A percentile compares a stretch with the other conserved stretches of the same genome.
Conservation (phyloP, 64 coral and sea anemone genomes). For the Montipora sp. region DNA sequence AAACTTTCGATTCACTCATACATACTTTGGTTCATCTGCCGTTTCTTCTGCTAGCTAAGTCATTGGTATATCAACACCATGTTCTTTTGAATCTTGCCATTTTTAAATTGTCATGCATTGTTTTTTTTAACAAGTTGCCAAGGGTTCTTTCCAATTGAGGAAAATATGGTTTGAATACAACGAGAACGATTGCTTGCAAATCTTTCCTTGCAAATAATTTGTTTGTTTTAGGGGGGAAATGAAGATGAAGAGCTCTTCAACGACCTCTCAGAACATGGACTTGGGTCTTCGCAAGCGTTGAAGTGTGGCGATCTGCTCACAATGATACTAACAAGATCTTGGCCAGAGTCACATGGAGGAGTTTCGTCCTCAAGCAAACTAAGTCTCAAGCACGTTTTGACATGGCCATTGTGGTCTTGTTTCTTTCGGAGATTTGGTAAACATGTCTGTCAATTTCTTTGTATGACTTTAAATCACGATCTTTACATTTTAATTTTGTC, state of each 20-base stretch:
- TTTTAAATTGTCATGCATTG: too few relatives aligned
- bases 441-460: not conserved
- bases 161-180: too few relatives aligned
- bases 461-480: not conserved
- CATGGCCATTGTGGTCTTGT: constrained; percentile 63
- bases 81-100: too few relatives aligned
- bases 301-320: constrained; percentile 66
- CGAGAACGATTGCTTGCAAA: too few relatives aligned
- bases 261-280: constrained; percentile 22
- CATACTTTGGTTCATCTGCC: too few relatives aligned
- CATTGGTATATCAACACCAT: too few relatives aligned
- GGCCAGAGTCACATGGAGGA: not conserved
- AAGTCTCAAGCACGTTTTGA: constrained; percentile 55
- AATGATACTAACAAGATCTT: constrained; percentile 55
- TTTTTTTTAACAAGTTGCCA: too few relatives aligned
- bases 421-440: constrained; percentile 71
- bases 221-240: not conserved
- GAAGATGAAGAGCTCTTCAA: constrained; percentile 40
- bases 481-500: too few relatives aligned
- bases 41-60: too few relatives aligned
- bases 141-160: too few relatives aligned
- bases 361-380: constrained; percentile 16
- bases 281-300: constrained; percentile 3
- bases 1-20: too few relatives aligned
- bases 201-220: too few relatives aligned